Conservation (phyloP, 2,113 vertebrate species). For the Copsychus sechellarum region DNA sequence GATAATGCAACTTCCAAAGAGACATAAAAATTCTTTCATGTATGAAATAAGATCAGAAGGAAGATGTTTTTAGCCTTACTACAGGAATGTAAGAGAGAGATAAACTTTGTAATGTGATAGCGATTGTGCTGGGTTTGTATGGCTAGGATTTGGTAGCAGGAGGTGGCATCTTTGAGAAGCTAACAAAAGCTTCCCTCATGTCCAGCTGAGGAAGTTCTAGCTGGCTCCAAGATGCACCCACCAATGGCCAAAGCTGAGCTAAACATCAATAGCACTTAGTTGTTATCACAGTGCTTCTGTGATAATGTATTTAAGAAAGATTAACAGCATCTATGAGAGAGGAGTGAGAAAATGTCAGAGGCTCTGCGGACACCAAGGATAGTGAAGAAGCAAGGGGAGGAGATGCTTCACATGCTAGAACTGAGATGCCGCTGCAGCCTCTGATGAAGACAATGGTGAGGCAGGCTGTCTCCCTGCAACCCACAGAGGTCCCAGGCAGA, state of each 20-base stretch:
- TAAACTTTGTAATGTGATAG: not conserved
- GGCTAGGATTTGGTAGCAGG: not conserved
- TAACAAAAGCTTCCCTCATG: not conserved
- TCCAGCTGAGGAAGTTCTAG: not conserved
- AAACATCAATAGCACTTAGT: not conserved
- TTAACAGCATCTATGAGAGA: not conserved
- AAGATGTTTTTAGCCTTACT: not conserved
- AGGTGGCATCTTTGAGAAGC: not conserved
- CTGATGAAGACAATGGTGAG: not conserved
- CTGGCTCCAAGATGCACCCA: not conserved
- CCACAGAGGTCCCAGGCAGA: not conserved
- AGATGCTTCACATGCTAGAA: not conserved
- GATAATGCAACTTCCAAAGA: not conserved
- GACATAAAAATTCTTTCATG: not conserved
- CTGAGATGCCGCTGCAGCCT: not conserved
- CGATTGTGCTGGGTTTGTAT: not conserved
- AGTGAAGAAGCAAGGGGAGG: not conserved
- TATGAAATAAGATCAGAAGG: not conserved
- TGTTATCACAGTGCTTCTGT: not conserved
- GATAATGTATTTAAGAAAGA: not conserved
- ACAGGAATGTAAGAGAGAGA: not conserved
- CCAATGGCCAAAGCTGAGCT: not conserved
- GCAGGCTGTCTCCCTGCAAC: not conserved
- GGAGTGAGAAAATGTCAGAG: not conserved
- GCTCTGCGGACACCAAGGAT: not conserved